Percentiles rank a stretch among this genome's conserved stretches.
Conservation (phyloP, 2,888 invertebrate genomes). For the Apamea sordens region DNA sequence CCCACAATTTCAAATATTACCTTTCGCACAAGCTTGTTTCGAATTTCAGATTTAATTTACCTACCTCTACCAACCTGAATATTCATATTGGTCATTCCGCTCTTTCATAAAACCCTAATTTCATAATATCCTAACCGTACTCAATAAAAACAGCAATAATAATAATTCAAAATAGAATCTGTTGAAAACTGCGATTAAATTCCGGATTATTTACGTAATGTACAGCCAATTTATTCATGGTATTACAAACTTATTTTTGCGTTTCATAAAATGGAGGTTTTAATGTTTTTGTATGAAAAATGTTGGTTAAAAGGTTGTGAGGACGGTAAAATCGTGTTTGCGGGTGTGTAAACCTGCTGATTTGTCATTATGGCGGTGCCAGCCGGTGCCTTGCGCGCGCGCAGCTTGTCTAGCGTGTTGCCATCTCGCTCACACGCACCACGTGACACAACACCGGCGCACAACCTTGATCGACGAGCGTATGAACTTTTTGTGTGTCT, state of each 20-base stretch:
- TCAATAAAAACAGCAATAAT: constrained; percentile 52
- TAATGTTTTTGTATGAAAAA: constrained; percentile 47
- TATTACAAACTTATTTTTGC: constrained; percentile 58
- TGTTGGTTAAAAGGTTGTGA: constrained; percentile 50
- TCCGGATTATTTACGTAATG: constrained; percentile 64
- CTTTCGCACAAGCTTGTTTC: background rate
- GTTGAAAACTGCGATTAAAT: constrained; percentile 56
- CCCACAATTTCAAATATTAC: constrained; percentile 4
- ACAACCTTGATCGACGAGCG: constrained; percentile 68
- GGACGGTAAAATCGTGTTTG: constrained; percentile 50
- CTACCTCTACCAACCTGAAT: background rate
- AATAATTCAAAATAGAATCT: constrained; percentile 44
- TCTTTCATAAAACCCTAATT: constrained; percentile 20
- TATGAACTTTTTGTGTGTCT: constrained; percentile 66
- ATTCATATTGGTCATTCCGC: background rate
- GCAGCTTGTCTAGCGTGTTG: constrained; percentile 58
- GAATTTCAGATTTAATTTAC: constrained; percentile 11
- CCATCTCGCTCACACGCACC: constrained; percentile 65
- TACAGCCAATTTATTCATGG: constrained; percentile 60
- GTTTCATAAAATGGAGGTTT: constrained; percentile 26
- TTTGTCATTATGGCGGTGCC: constrained; percentile 73
- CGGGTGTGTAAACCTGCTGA: constrained; percentile 66
- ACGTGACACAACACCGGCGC: constrained; percentile 61
- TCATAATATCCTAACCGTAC: constrained; percentile 23
- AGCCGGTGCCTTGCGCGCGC: constrained; percentile 81